Conservation (phyloP, 2,797 vertebrate species). For the Passerculus sandwichensis region DNA sequence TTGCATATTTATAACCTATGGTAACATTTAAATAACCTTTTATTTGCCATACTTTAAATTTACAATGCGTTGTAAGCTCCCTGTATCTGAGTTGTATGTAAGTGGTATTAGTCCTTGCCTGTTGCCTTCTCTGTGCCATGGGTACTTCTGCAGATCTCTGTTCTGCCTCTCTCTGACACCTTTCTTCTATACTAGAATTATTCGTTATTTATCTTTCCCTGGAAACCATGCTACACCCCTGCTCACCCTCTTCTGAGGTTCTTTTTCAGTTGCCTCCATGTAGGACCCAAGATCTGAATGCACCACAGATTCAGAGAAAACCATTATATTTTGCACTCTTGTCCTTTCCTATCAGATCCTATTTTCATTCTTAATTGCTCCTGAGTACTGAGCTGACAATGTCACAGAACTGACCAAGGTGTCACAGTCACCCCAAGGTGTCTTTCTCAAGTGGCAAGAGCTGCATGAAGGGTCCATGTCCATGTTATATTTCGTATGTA, state of each 20-base stretch:
- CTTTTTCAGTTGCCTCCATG: not conserved
- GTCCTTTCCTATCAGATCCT: not conserved
- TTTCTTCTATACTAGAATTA: not conserved
- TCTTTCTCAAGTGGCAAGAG: not conserved
- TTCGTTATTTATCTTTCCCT: not conserved
- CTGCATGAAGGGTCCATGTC: not conserved
- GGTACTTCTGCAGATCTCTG: not conserved
- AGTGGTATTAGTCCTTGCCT: not conserved
- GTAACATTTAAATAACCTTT: not conserved
- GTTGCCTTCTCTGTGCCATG: not conserved
- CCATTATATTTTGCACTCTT: not conserved
- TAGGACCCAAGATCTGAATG: not conserved
- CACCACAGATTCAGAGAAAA: not conserved
- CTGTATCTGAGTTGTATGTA: not conserved
- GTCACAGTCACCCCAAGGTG: not conserved
- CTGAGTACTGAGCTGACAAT: not conserved
- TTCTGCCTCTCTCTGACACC: not conserved
- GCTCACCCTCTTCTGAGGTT: not conserved
- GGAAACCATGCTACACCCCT: not conserved
- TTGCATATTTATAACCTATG: not conserved
- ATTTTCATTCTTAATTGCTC: not conserved
- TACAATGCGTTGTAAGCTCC: not conserved
- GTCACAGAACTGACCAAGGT: not conserved
- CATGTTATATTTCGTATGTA: rapidly evolving
- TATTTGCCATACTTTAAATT: not conserved